phyloP scores from a whole-genome alignment of 23 tunicate species.

The Styela clava region DNA sequence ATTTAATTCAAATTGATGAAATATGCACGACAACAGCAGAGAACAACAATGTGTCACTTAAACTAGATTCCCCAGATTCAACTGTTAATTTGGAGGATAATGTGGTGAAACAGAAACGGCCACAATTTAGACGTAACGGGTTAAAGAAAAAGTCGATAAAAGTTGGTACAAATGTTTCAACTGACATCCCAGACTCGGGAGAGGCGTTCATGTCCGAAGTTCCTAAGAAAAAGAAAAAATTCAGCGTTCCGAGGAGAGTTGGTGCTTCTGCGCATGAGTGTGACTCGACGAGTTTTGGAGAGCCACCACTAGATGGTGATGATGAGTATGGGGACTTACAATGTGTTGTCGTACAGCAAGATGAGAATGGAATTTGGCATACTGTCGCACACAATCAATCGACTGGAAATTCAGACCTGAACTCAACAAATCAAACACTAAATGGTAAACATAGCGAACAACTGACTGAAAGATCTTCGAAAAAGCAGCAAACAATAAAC shows the following conservation, averaged over 20 bases:
- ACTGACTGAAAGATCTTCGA: no score
- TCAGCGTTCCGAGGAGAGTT: background rate
- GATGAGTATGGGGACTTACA: background rate
- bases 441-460: no score
- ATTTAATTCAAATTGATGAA: constrained; percentile 22
- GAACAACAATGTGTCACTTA: background rate
- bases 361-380: constrained; percentile 8
- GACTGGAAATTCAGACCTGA: background rate
- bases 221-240: constrained; percentile 3
- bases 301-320: background rate
- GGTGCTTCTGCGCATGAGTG: background rate
- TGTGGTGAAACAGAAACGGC: background rate
- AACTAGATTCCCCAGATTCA: background rate
- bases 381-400: background rate
- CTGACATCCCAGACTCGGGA: no score
- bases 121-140: background rate
- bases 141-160: background rate
- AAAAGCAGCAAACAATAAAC: background rate
- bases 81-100: background rate
- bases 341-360: constrained; percentile 20
- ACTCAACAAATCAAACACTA: background rate
- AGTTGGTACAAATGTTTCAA: no score
- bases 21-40: background rate
- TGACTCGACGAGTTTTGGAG: constrained; percentile 2
- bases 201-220: background rate